phyloP scores from a whole-genome alignment of 1,140 invertebrate genomes.

The Aphis craccivora region DNA sequence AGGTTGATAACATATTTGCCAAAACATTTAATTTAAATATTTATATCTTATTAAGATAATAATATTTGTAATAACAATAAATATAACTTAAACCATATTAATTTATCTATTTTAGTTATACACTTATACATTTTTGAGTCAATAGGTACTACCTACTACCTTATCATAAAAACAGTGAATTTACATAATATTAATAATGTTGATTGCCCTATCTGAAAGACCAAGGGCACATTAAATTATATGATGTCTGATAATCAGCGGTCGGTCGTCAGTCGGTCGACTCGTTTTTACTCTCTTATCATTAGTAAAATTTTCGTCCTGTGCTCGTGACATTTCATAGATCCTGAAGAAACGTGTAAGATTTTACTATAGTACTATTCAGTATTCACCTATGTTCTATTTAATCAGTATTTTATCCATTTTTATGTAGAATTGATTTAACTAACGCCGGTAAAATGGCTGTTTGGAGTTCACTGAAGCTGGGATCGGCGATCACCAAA shows the following conservation, averaged over 20 bases:
- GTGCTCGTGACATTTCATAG: neutral
- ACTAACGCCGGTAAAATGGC: neutral
- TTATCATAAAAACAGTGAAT: too few relatives aligned
- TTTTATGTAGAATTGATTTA: neutral
- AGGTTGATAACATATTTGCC: too few relatives aligned
- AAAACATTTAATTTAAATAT: too few relatives aligned
- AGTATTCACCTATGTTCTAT: too few relatives aligned
- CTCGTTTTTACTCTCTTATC: neutral
- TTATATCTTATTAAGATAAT: too few relatives aligned
- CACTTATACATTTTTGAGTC: too few relatives aligned
- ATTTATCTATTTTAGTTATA: too few relatives aligned
- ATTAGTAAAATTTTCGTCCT: neutral
- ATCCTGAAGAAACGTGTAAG: neutral
- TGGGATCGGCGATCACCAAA: neutral
- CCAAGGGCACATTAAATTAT: neutral
- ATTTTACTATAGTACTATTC: neutral
- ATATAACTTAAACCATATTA: too few relatives aligned
- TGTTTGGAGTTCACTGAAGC: conserved; percentile 44
- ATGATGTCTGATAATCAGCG: neutral
- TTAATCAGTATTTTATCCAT: neutral
- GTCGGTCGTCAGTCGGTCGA: neutral
- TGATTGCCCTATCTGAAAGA: too few relatives aligned
- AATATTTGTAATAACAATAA: too few relatives aligned
- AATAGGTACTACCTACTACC: too few relatives aligned
- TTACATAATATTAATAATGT: too few relatives aligned